Conservation (phyloP, 2,888 invertebrate genomes). For the Nomada hirtipes region DNA sequence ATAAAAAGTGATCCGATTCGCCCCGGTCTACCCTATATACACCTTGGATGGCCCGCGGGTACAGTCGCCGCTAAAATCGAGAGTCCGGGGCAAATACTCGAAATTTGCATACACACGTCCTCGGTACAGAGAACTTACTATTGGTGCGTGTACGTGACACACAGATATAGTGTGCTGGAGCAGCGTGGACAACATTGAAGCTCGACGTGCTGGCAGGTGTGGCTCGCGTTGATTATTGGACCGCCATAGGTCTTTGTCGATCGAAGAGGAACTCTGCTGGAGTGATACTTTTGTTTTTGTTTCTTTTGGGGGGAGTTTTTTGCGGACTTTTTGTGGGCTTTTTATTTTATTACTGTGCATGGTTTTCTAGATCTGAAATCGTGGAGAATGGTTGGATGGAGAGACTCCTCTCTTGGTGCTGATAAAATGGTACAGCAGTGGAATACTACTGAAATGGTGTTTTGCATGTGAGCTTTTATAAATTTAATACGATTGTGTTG, state of each 20-base stretch:
- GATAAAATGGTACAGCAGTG: too few species aligned
- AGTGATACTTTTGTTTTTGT: neutral
- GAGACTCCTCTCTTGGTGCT: too few species aligned
- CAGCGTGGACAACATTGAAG: slow-evolving; percentile 1
- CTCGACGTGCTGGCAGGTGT: slow-evolving; percentile 13
- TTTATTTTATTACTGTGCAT: neutral
- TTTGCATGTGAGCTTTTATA: too few species aligned
- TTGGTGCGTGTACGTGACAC: neutral
- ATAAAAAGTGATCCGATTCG: too few species aligned
- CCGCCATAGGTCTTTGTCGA: slow-evolving; percentile 1
- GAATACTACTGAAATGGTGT: too few species aligned
- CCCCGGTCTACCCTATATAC: too few species aligned
- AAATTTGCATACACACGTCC: slow-evolving; percentile 31
- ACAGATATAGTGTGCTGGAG: too few species aligned
- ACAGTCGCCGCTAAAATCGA: slow-evolving; percentile 64
- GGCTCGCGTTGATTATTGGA: neutral
- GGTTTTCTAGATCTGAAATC: too few species aligned
- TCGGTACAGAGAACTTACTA: neutral
- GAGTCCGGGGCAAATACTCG: slow-evolving; percentile 39
- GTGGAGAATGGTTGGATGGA: too few species aligned
- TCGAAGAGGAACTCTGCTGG: neutral
- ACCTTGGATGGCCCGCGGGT: slow-evolving; percentile 48
- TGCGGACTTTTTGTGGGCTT: neutral
- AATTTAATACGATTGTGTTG: too few species aligned
- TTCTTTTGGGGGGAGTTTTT: neutral